A percentile compares a stretch with the other conserved stretches of the same genome.
Conservation (phyloP, 2,113 vertebrate genomes). For the Todiramphus chloris region DNA sequence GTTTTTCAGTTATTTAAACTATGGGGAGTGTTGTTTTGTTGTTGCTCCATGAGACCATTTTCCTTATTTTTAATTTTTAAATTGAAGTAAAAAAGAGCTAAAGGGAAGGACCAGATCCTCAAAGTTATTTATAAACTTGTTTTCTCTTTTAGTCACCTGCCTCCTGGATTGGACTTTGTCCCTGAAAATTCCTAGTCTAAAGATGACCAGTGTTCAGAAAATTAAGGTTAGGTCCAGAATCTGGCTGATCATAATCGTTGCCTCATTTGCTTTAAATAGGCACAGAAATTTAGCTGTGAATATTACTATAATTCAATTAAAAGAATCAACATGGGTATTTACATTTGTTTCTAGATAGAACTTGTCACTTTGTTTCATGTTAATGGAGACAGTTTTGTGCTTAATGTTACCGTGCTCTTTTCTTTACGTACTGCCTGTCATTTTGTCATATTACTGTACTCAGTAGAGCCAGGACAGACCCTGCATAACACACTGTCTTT, state of each 20-base stretch:
- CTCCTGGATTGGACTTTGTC: not conserved
- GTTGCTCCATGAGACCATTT: not conserved
- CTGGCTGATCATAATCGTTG: not conserved
- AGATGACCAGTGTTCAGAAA: not conserved
- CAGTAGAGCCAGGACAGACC: not conserved
- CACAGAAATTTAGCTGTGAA: not conserved
- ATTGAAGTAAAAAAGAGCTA: not conserved
- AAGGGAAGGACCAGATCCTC: not conserved
- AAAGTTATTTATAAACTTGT: not conserved
- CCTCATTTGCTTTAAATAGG: not conserved
- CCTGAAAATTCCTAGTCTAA: not conserved
- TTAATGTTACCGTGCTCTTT: not conserved
- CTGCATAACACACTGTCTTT: not conserved
- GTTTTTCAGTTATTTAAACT: not conserved
- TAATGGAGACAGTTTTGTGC: not conserved
- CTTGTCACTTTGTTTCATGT: not conserved
- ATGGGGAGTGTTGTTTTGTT: not conserved
- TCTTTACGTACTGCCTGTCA: not conserved
- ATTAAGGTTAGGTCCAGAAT: not conserved
- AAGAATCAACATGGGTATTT: not conserved
- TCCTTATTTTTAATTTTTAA: not conserved
- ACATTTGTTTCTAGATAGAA: not conserved
- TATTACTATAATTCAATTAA: not conserved
- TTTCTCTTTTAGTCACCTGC: not conserved
- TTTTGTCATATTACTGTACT: not conserved